A percentile compares a stretch with the other conserved stretches of the same genome.
Evolutionary conservation across 2,113 vertebrate genomes (phyloP).

Genomic region (Vanacampus margaritifer): DNA sequence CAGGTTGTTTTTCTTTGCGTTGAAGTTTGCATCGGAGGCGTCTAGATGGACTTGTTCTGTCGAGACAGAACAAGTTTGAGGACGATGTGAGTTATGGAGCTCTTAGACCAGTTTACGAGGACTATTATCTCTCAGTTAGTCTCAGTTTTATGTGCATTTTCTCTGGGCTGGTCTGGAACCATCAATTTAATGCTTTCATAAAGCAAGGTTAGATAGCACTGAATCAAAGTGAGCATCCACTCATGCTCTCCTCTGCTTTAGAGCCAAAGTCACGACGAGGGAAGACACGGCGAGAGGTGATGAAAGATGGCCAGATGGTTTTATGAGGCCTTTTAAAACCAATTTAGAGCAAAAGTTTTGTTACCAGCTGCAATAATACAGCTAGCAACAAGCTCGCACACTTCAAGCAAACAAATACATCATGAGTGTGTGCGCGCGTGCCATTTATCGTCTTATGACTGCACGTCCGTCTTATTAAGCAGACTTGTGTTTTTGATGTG

Average conservation of each 20-base stretch:
- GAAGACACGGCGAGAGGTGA: constrained; percentile 45
- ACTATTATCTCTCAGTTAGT: constrained; percentile 80
- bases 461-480: constrained; percentile 37
- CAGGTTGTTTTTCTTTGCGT: constrained; percentile 25
- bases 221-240: constrained; percentile 63
- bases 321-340: constrained; percentile 61
- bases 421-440: constrained; percentile 35
- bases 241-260: constrained; percentile 85
- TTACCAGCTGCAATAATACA: constrained; percentile 58
- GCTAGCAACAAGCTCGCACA: constrained; percentile 31
- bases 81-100: constrained; percentile 68
- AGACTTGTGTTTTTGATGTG: constrained; percentile 34
- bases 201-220: constrained; percentile 76
- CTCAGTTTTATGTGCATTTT: constrained; percentile 80
- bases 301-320: constrained; percentile 54
- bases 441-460: constrained; percentile 34
- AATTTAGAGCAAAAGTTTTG: constrained; percentile 65
- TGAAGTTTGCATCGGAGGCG: constrained; percentile 28
- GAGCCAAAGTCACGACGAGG: constrained; percentile 81
- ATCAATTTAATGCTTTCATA: constrained; percentile 82
- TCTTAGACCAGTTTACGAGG: constrained; percentile 74
- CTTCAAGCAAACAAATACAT: constrained; percentile 56
- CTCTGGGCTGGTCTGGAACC: constrained; percentile 76
- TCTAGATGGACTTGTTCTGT: constrained; percentile 53
- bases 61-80: constrained; percentile 59